Evolutionary conservation across 2,797 vertebrate genomes (phyloP), one percentile per base, ranked within the genome.

Genomic region (Sebastes hopkinsi): DNA sequence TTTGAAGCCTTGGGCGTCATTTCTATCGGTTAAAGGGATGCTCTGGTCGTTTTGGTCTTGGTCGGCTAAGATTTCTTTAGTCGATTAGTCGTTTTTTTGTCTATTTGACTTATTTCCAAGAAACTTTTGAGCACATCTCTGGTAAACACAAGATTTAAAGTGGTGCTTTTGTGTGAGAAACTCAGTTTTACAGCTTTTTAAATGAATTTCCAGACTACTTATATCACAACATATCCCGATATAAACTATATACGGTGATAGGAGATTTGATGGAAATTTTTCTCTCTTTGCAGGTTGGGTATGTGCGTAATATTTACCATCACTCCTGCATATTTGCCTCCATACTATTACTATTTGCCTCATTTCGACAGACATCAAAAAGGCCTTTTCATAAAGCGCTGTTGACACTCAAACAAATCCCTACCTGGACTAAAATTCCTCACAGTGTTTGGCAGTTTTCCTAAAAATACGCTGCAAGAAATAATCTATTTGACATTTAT

Each of bases 311-410:
- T 69, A 62, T 88, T 79, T 81, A 36, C 83, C 52, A 1, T 75
- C 56, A 10, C 30, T 34, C 10, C 50, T 25, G 16, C 42, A 22
- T 85, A 34, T 87, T 88, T 85, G 42, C 77, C 76, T 71, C 83
- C 13, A 46, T 42, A 30, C 75, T 38, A 5, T 81, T 71, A 36
- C 30, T 76, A 59, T 90, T 82, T 72, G 69, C 72, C 78, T 80
- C 27, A 18, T 75, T 89, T 87, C 66, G 59, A 74, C 65, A n/a
- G 50, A 84, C 79, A 77, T 92, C 79, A 85, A 90, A 89, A 77
- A 78, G 78, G 80, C 62, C 74, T 83, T 81, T 89, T 87, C 60
- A 86, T 64, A 32, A 77, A 65, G 80, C 30, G 3, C 16, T 77
- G 87, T 80, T 81, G 85, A 86, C 82, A 38, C 82, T 82, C 65